Percentiles rank a stretch among this genome's conserved stretches.
phyloP scores from a whole-genome alignment of 2,888 invertebrate genomes.

The Mesochorus sp. region DNA sequence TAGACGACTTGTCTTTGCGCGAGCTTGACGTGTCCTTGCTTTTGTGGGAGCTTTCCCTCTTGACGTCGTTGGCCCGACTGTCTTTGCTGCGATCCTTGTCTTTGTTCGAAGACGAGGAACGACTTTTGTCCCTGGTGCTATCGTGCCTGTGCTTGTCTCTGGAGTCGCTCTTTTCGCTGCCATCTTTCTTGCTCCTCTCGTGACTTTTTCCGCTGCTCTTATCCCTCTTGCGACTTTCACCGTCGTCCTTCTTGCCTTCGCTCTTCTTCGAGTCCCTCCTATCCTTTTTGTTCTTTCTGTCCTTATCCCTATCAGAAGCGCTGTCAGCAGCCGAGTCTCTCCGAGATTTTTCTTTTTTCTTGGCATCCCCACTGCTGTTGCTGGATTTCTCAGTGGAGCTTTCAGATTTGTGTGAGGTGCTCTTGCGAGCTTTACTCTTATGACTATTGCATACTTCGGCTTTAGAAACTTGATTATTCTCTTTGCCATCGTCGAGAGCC shows the following conservation, averaged over 20 bases:
- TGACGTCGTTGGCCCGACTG: slow-evolving; percentile 64
- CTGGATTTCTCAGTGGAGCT: slow-evolving; percentile 36
- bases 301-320: slow-evolving; percentile 39
- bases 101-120: slow-evolving; percentile 70
- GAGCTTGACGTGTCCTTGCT: slow-evolving; percentile 63
- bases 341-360: slow-evolving; percentile 61
- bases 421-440: slow-evolving; percentile 36
- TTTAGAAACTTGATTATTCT: slow-evolving; percentile 58
- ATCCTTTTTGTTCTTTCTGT: slow-evolving; percentile 61
- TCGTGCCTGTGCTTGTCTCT: slow-evolving; percentile 75
- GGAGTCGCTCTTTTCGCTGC: slow-evolving; percentile 75
- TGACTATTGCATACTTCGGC: slow-evolving; percentile 7
- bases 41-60: slow-evolving; percentile 62
- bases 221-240: slow-evolving; percentile 61
- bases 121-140: slow-evolving; percentile 67
- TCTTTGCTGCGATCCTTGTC: slow-evolving; percentile 69
- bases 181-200: slow-evolving; percentile 63
- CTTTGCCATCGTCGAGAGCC: slow-evolving; percentile 43
- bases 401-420: slow-evolving; percentile 21
- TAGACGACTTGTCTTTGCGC: slow-evolving; percentile 65
- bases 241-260: slow-evolving; percentile 55
- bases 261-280: slow-evolving; percentile 53
- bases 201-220: slow-evolving; percentile 63
- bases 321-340: slow-evolving; percentile 23
- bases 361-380: slow-evolving; percentile 34